Conservation (phyloP, 1,140 invertebrate genomes). For the Drosophila kohkoa region DNA sequence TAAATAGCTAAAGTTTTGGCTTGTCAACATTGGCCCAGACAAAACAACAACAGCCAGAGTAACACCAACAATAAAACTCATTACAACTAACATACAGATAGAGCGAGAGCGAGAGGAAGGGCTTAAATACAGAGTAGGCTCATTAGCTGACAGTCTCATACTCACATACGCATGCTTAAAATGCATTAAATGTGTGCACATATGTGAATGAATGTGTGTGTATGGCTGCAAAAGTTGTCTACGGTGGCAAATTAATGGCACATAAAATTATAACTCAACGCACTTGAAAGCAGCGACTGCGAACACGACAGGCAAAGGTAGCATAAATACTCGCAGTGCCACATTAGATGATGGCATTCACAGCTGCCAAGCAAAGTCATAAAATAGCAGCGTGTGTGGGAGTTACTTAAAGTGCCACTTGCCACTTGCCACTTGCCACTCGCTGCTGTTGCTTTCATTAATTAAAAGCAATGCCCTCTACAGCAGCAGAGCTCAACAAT, state of each 20-base stretch:
- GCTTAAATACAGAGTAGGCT: slow-evolving; percentile 54
- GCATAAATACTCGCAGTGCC: slow-evolving; percentile 27
- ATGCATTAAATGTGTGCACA: slow-evolving; percentile 59
- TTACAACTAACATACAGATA: slow-evolving; percentile 1
- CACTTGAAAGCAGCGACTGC: slow-evolving; percentile 63
- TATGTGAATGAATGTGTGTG: slow-evolving; percentile 6
- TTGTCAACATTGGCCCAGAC: slow-evolving; percentile 53
- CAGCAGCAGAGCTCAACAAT: slow-evolving; percentile 35
- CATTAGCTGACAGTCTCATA: slow-evolving; percentile 54
- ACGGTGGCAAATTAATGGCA: slow-evolving; percentile 78
- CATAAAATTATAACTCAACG: slow-evolving; percentile 78
- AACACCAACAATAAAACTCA: slow-evolving; percentile 1
- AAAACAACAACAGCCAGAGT: slow-evolving; percentile 26
- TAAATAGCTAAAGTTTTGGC: slow-evolving; percentile 55
- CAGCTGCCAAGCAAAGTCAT: slow-evolving; percentile 61
- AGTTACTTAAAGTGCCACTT: slow-evolving; percentile 30
- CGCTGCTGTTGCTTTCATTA: slow-evolving; percentile 55
- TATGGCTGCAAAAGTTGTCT: slow-evolving; percentile 24
- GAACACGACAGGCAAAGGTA: slow-evolving; percentile 25
- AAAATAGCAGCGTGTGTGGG: slow-evolving; percentile 48
- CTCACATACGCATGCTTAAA: slow-evolving; percentile 36
- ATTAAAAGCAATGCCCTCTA: slow-evolving; percentile 71
- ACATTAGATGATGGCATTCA: slow-evolving; percentile 60
- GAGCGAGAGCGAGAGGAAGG: not conserved
- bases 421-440: not conserved